Evolutionary conservation across 2,113 vertebrate species (phyloP), one percentile per base, ranked within the genome.

Genomic region (Morone saxatilis): DNA sequence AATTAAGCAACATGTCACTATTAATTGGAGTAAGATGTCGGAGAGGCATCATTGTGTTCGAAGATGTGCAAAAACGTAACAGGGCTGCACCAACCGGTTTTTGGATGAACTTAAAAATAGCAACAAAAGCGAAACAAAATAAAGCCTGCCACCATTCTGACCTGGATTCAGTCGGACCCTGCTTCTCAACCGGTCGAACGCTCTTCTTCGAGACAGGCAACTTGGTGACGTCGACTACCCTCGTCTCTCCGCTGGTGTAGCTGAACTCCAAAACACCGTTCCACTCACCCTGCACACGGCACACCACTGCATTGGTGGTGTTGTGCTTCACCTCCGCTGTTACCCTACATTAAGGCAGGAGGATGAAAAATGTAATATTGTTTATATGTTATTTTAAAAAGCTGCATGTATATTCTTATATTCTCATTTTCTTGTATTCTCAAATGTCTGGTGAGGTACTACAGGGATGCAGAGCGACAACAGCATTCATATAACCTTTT

Each of bases 291-390:
- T 99, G 98, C 40, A 99, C 97, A 19, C 95, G 96, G 88, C 98
- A 99, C 59, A 97, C 97, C 92, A 99, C 97, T 0, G 94, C 95
- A 76, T 96, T 98, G 2, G 96, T 96, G 13, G 82, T 0, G 77
- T 97, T 98, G 93, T 99, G 97, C 92, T 99, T 99, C 81, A 99
- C 98, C 91, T 99, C 98, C 0, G 96, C 98, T 0, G 97, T 98
- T 45, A 99, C 97, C 91, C 98, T 99, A 74, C 47, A 78, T 5
- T 3, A 0, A 16, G 22, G 7, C 36, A 50, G 11, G 7, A 14
- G 11, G 22, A 7, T 3, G 1, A 17, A 7, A 59, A 19, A 25
- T 41, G 53, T 41, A n/a, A 40, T 16, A 47, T 2, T 12, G n/a
- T 7, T 8, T 22, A 6, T 14, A 31, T 1, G 10, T 19, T 17